Evolutionary conservation across 2,888 invertebrate species (phyloP).

Genomic region (Heliothis peltigera): DNA sequence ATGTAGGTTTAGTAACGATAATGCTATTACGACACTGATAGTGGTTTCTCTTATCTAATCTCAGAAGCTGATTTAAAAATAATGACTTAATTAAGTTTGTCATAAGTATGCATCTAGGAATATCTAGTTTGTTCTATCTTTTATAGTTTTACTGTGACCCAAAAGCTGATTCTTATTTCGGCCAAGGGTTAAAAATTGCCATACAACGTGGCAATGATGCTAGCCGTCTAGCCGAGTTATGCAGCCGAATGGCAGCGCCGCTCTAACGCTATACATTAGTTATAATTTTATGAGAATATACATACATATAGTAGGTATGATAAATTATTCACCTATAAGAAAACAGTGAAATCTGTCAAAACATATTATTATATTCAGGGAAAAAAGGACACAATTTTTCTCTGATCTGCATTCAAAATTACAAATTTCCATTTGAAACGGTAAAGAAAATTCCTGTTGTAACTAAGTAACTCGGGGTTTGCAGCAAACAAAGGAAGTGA

Average conservation of each 20-base stretch:
- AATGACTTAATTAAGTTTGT: neutral
- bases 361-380: too few relatives aligned
- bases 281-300: too few relatives aligned
- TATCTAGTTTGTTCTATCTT: neutral
- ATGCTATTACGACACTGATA: neutral
- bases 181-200: too few relatives aligned
- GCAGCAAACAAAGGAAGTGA: constrained; percentile 36
- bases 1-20: neutral
- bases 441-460: constrained; percentile 37
- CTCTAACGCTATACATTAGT: too few relatives aligned
- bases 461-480: constrained; percentile 17
- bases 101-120: neutral
- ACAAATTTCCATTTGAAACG: constrained; percentile 4
- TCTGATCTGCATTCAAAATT: constrained; percentile 7
- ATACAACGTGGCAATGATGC: too few relatives aligned
- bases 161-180: too few relatives aligned
- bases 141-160: too few relatives aligned
- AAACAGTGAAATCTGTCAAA: neutral
- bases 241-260: too few relatives aligned
- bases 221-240: too few relatives aligned
- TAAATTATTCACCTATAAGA: too few relatives aligned
- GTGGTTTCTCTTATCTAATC: constrained; percentile 6
- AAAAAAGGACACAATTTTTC: neutral
- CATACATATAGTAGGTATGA: too few relatives aligned
- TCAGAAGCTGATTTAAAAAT: neutral